A percentile compares a stretch with the other conserved stretches of the same genome.
Conservation (phyloP, 2,797 vertebrate species). For the Orestias chungarensis region DNA sequence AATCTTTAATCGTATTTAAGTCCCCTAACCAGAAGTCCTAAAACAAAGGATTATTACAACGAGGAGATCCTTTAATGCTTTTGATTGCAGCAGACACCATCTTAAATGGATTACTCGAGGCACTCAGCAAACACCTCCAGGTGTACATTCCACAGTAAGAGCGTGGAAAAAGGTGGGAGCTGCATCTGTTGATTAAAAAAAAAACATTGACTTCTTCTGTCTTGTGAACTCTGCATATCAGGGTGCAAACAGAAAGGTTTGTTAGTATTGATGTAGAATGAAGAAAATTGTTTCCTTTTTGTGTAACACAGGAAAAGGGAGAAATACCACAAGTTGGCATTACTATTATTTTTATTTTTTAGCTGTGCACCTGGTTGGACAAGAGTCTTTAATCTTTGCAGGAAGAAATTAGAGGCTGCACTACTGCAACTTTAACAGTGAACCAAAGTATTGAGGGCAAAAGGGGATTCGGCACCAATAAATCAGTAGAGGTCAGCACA, state of each 20-base stretch:
- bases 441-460: conserved; percentile 41
- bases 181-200: conserved; percentile 69
- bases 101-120: conserved; percentile 73
- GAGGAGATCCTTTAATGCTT: conserved; percentile 48
- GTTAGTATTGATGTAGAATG: neutral
- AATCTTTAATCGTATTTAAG: conserved; percentile 4
- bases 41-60: conserved; percentile 32
- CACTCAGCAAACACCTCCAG: conserved; percentile 80
- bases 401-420: conserved; percentile 77
- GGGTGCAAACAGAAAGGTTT: conserved; percentile 25
- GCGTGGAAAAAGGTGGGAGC: conserved; percentile 57
- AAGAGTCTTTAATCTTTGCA: conserved; percentile 76
- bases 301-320: conserved; percentile 33
- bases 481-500: conserved; percentile 35
- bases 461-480: conserved; percentile 53
- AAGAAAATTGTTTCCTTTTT: conserved; percentile 7
- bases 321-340: conserved; percentile 37
- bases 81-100: conserved; percentile 72
- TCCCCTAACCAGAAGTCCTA: conserved; percentile 1
- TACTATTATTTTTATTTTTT: conserved; percentile 55
- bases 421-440: conserved; percentile 43
- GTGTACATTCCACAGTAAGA: conserved; percentile 78
- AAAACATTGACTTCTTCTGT: conserved; percentile 40
- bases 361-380: conserved; percentile 74
- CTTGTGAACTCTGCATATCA: conserved; percentile 28